Percentiles rank a stretch among this genome's conserved stretches.
Evolutionary conservation across 2,113 vertebrate genomes (phyloP).

Genomic region (Glaucomys volans): DNA sequence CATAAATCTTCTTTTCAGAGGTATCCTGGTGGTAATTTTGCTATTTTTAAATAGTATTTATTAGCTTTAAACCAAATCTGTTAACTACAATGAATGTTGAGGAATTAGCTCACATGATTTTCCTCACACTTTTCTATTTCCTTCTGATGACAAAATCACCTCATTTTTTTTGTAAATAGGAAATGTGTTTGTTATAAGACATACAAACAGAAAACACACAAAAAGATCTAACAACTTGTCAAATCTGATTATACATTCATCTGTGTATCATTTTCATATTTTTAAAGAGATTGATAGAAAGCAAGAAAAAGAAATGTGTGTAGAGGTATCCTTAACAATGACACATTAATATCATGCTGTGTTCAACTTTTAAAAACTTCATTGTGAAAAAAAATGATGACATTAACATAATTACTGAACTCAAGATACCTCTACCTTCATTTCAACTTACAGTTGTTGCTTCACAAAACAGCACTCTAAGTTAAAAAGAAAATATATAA

Average conservation of each 20-base stretch:
- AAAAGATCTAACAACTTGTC: neutral
- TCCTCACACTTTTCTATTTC: neutral
- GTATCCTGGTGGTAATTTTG: neutral
- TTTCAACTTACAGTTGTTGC: neutral
- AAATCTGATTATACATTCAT: neutral
- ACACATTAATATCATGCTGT: neutral
- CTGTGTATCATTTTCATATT: neutral
- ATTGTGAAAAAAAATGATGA: neutral
- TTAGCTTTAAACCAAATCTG: neutral
- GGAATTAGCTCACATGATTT: neutral
- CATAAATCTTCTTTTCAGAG: neutral
- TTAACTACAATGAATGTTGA: neutral
- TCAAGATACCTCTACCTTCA: neutral
- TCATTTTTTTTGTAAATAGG: neutral
- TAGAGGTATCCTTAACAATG: neutral
- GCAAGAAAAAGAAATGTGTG: neutral
- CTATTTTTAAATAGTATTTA: neutral
- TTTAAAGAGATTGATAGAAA: neutral
- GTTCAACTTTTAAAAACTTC: neutral
- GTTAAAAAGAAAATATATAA: neutral
- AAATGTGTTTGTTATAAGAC: neutral
- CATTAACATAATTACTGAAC: neutral
- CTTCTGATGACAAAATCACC: neutral
- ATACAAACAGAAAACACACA: neutral
- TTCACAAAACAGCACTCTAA: neutral